Base-by-base conservation (phyloP, 2,888 invertebrate species). In the Chaetogeoica ovagalla region DNA sequence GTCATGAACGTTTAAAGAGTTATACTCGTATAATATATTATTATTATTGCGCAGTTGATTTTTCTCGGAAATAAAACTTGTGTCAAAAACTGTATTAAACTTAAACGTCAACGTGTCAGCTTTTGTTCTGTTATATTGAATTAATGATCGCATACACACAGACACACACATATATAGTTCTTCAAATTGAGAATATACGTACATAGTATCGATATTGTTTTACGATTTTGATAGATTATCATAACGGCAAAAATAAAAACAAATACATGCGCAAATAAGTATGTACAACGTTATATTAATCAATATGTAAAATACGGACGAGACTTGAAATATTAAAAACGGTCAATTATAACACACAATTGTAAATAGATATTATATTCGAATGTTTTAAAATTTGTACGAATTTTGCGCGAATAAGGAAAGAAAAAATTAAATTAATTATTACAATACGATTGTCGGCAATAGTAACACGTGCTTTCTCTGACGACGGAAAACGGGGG, bases 61-160 rank as follows among this genome's bases (percentile, higher is more conserved):
- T 55, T 69, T 55, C 55, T 37, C 55, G 52, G 19, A 43, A 43
- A 43, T n/a, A 69, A n/a, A 55, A 19, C 5, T 30, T 55, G 23
- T 11, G 23, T 11, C 55, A 37, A 30, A 23, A 19, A 30, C 68
- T 69, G 55, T 37, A 69, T 69, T 55, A 55, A 55, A n/a, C 55
- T n/a, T 69, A 52, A 55, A 69, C 30, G 13, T 69, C 30, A 69
- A 55, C 30, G 19, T 30, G 69, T 55, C 69, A 69, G 69, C 55
- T 69, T 69, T 69, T 69, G 55, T 69, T 69, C n/a, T 69, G 55
- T n/a, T n/a, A 43, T n/a, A 43, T 13, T n/a, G 19, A 69, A 69
- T 55, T 30, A 69, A 69, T 69, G 30, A 69, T 30, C 30, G 30
- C 30, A 23, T 30, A 52, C 23, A 30, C 4, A 30, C 4, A 30